phyloP scores from a whole-genome alignment of 2,113 vertebrate genomes.

The Halcyon malimbica region DNA sequence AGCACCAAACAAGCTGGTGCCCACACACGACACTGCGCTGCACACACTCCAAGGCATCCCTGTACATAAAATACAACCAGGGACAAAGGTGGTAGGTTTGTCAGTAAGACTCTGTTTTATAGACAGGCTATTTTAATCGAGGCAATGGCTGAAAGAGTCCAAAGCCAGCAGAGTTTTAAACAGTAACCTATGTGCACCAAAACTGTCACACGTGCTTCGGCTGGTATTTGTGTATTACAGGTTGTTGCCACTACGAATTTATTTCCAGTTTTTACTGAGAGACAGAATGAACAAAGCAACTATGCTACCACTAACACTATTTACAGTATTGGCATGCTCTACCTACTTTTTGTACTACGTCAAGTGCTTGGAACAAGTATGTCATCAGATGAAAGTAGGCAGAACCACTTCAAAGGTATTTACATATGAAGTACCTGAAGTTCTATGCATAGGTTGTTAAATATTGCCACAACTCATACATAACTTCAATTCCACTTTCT shows the following conservation, averaged over 20 bases:
- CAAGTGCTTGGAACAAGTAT: not conserved
- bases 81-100: not conserved
- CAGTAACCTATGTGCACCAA: not conserved
- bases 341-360: not conserved
- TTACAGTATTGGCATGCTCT: not conserved
- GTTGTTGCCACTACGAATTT: not conserved
- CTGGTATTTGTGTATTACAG: not conserved
- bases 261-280: not conserved
- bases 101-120: not conserved
- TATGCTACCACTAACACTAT: not conserved
- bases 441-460: not conserved
- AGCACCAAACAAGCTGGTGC: not conserved
- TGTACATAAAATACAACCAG: not conserved
- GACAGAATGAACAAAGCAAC: not conserved
- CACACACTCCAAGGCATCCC: not conserved
- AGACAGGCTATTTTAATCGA: not conserved
- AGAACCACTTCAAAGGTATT: not conserved
- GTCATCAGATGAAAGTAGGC: not conserved
- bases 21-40: fast-evolving
- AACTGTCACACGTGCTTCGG: not conserved
- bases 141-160: not conserved
- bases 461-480: not conserved
- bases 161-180: not conserved
- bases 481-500: not conserved
- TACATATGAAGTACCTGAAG: not conserved